Base-by-base conservation (phyloP, 92 coral and sea anemone species). In the Actinernus sp. region DNA sequence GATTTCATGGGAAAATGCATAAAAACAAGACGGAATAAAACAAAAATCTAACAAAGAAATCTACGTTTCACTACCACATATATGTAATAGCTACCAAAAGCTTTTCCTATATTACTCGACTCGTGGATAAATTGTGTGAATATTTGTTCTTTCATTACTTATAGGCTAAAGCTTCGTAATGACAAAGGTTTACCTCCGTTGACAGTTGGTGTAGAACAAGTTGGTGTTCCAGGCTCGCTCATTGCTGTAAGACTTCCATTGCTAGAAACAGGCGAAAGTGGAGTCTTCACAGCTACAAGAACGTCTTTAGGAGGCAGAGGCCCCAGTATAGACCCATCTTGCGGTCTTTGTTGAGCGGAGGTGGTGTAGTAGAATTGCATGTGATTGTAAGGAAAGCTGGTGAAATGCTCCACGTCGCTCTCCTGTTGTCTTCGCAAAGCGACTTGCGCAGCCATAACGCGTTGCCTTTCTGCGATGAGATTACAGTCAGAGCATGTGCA, bases 391-490 rank as follows among this genome's bases (percentile, higher is more conserved):
- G 81, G 49, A 24, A 56, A 39, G 26, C 55, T 71, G 0, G 76
- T 43, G 11, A 69, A 19, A 3, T 51, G 58, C 30, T 85, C 87
- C 19, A 18, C 52, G 20, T 90, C 97, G 18, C 89, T 90, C 55
- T 90, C 97, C 52, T 95, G 99, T 26, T 92, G 97, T 62, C 99
- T 84, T 67, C 99, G 58, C 7, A 95, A 73, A 16, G 99, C 99
- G 1, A 95, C 99, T 71, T 95, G 99, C 1, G 99, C 99, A 0
- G 99, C 99, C 99, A 95, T 95, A 6, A 95, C 99, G 53, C 99
- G 58, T 41, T 95, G 99, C 57, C 99, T 64, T 45, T 95, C 99
- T 26, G 99, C 99, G 29, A 95, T 95, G 32, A 95, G 87, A 30
- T 84, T 95, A 51, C 99, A 95, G 33, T 95, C 97, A 8, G 97